Conservation (phyloP, 2,888 invertebrate species). For the Ormyrus rosae region DNA sequence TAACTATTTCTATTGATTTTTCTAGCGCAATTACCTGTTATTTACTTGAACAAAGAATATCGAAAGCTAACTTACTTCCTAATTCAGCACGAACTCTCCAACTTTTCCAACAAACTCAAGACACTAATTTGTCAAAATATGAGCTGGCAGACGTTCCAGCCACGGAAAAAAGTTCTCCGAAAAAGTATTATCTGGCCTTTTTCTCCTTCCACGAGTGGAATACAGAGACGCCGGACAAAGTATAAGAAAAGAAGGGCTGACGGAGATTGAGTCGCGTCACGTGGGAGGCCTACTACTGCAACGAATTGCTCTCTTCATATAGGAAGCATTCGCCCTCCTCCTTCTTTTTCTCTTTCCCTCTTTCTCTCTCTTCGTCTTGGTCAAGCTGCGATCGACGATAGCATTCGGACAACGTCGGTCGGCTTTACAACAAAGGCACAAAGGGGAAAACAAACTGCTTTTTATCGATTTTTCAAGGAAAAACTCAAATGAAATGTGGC, state of each 20-base stretch:
- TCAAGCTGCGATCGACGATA: no score
- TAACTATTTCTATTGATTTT: no score
- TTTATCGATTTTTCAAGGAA: neutral
- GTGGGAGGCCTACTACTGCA: constrained; percentile 60
- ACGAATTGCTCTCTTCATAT: constrained; percentile 66
- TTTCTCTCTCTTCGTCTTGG: no score
- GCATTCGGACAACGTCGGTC: no score
- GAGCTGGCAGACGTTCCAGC: neutral
- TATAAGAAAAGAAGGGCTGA: neutral
- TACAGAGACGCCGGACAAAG: no score
- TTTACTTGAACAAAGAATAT: no score
- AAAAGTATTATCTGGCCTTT: no score
- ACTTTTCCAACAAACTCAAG: neutral
- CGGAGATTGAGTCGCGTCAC: constrained; percentile 63
- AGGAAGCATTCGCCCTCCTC: constrained; percentile 56
- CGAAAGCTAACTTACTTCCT: no score
- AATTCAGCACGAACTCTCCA: no score
- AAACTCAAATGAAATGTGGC: no score
- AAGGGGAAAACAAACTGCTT: neutral
- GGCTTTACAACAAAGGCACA: neutral
- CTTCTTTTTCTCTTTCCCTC: neutral
- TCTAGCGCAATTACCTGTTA: no score
- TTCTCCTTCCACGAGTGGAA: no score
- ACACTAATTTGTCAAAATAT: constrained; percentile 1
- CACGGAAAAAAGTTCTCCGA: neutral